Conservation (phyloP, 2,797 vertebrate species). For the Parauchenoglanis punctatus region DNA sequence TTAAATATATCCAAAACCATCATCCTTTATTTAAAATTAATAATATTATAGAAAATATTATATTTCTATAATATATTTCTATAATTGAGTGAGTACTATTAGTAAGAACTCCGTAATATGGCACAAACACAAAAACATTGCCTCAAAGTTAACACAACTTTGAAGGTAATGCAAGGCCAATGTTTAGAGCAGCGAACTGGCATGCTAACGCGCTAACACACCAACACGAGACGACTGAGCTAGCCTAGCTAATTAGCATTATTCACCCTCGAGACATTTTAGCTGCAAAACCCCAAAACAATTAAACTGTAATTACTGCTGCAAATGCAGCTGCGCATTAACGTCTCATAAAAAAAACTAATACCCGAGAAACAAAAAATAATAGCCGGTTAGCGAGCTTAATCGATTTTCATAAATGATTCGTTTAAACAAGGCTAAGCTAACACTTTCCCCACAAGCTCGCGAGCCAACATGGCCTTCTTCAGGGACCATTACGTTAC, state of each 20-base stretch:
- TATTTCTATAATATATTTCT: too few species aligned
- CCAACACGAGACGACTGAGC: too few species aligned
- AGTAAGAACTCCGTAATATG: too few species aligned
- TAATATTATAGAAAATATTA: too few species aligned
- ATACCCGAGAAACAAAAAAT: neutral
- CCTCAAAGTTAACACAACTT: too few species aligned
- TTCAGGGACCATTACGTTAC: slow-evolving; percentile 56
- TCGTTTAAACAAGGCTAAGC: slow-evolving; percentile 3
- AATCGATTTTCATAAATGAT: neutral
- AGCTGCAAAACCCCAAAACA: neutral
- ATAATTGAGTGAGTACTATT: too few species aligned
- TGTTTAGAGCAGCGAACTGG: neutral
- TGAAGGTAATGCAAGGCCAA: neutral
- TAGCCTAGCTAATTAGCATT: neutral
- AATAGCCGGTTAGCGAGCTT: neutral
- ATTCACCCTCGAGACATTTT: too few species aligned
- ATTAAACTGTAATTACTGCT: neutral
- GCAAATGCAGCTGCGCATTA: too few species aligned
- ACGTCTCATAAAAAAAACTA: too few species aligned
- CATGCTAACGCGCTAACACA: neutral
- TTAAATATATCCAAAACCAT: neutral
- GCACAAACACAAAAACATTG: too few species aligned
- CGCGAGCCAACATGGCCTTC: neutral
- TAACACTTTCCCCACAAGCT: neutral
- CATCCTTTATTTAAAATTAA: too few species aligned